Percentiles rank a stretch among this genome's conserved stretches.
Evolutionary conservation across 1,140 invertebrate genomes (phyloP).

Genomic region (Sinella curviseta): DNA sequence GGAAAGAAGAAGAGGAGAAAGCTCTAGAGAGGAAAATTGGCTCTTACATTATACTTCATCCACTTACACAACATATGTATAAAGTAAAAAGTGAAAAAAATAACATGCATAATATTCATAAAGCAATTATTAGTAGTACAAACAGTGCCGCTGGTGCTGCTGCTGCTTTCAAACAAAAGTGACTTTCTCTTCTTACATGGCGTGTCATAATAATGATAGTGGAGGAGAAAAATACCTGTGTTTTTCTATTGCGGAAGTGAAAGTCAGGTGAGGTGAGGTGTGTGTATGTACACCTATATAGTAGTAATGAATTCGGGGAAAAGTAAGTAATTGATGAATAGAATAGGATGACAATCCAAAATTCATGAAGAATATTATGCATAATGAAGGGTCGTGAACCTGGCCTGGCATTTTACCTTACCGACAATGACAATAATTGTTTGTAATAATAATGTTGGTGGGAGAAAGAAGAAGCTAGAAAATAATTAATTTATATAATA

Average conservation of each 20-base stretch:
- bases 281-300: not conserved
- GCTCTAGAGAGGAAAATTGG: not conserved
- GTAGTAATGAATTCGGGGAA: not conserved
- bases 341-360: not conserved
- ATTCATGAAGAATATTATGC: not conserved
- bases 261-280: no score
- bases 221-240: no score
- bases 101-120: not conserved
- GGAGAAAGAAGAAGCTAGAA: no score
- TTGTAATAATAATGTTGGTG: no score
- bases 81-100: not conserved
- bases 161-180: no score
- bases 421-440: no score
- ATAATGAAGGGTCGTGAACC: not conserved
- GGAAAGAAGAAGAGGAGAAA: not conserved
- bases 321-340: not conserved
- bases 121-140: constrained; percentile 1
- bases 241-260: not conserved
- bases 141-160: not conserved
- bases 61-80: no score
- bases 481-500: no score
- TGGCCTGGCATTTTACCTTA: no score
- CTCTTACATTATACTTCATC: not conserved
- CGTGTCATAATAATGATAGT: no score
- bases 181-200: no score